phyloP scores from a whole-genome alignment of 2,888 invertebrate genomes.

The Leuctra nigra region DNA sequence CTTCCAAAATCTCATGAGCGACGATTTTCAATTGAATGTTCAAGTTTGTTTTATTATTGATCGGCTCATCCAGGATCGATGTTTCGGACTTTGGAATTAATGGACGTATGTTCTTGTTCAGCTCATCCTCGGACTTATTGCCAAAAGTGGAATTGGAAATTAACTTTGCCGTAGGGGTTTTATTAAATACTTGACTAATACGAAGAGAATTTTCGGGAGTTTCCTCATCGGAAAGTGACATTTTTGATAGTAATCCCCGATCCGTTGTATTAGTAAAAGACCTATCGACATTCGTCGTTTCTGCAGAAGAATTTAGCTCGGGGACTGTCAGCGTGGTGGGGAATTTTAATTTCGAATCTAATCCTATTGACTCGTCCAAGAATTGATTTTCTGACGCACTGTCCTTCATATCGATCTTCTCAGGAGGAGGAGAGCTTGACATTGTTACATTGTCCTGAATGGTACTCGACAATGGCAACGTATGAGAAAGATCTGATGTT shows the following conservation, averaged over 20 bases:
- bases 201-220: not conserved
- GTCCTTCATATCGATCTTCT: not conserved
- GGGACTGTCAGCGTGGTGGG: not conserved
- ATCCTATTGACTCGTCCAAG: not conserved
- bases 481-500: no score
- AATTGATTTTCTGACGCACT: not conserved
- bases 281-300: constrained; percentile 4
- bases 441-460: no score
- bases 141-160: not conserved
- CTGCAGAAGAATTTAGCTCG: not conserved
- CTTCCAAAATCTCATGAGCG: no score
- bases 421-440: no score
- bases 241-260: not conserved
- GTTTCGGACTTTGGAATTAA: no score
- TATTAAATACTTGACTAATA: not conserved
- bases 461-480: no score
- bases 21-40: no score
- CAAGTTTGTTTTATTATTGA: no score
- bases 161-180: not conserved
- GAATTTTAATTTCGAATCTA: constrained; percentile 12
- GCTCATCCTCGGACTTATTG: not conserved
- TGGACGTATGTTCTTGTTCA: no score
- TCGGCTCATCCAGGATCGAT: no score
- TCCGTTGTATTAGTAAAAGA: not conserved
- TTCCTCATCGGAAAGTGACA: not conserved